Evolutionary conservation across 1,140 invertebrate genomes (phyloP).

Genomic region (Pseudomyrmex pallidus): DNA sequence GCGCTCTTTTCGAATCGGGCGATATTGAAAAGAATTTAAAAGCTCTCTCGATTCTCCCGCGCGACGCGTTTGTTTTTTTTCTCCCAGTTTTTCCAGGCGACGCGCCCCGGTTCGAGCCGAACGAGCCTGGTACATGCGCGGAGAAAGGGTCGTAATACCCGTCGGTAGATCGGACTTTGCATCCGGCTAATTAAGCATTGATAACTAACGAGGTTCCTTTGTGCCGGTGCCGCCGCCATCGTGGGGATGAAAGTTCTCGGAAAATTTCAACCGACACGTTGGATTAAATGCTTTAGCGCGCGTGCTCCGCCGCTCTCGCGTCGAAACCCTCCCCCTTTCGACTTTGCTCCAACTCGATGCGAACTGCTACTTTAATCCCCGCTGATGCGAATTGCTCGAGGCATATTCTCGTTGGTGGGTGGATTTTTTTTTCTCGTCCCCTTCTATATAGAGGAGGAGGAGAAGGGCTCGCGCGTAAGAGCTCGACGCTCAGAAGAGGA

Average conservation of each 20-base stretch:
- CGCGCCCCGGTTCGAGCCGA: background rate
- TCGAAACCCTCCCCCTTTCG: conserved; percentile 32
- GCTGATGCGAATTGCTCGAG: conserved; percentile 53
- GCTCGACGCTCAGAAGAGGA: conserved; percentile 23
- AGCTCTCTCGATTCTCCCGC: background rate
- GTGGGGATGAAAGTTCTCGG: conserved; percentile 60
- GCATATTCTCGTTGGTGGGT: conserved; percentile 3
- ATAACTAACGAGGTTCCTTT: conserved; percentile 78
- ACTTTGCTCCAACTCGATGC: conserved; percentile 26
- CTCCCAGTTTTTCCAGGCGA: conserved; percentile 4
- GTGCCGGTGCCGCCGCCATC: conserved; percentile 46
- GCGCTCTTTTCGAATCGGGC: too few relatives aligned
- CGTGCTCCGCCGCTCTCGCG: conserved; percentile 4
- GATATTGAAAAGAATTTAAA: too few relatives aligned
- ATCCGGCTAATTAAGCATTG: conserved; percentile 75
- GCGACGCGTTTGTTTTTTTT: background rate
- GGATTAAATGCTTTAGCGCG: conserved; percentile 64
- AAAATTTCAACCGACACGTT: conserved; percentile 70
- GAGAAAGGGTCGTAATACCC: conserved; percentile 38
- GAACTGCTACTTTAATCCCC: conserved; percentile 61
- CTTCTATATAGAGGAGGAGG: background rate
- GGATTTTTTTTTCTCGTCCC: background rate
- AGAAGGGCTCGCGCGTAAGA: conserved; percentile 34
- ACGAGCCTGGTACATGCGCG: background rate
- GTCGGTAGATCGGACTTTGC: conserved; percentile 54